These are phyloP conservation scores for Suillia variegata DNA, from an alignment of 2,888 invertebrate genomes.

Conservation along the genomic window DNA sequence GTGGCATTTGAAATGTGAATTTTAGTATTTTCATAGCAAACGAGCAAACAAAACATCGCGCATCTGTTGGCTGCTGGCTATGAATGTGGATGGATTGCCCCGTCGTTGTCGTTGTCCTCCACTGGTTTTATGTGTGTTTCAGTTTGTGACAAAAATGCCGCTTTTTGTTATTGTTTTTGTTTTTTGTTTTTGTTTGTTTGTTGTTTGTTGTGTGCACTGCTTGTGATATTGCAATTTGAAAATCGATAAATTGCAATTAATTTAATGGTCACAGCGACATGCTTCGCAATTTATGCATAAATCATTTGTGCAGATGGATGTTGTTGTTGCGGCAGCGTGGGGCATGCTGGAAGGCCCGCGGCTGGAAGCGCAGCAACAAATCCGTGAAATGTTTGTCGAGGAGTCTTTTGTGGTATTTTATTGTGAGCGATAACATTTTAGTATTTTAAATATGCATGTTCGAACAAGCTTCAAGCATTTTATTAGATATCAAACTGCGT, in stretches of 20 bases:
- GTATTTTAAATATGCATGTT: too few relatives aligned
- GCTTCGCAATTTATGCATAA: conserved; percentile 25
- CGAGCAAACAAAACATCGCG: background rate
- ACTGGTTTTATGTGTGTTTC: too few relatives aligned
- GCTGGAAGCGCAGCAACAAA: too few relatives aligned
- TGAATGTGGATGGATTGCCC: background rate
- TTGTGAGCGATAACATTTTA: too few relatives aligned
- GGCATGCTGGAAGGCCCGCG: background rate
- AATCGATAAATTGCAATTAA: conserved; percentile 62
- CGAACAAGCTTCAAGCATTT: too few relatives aligned
- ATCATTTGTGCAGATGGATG: conserved; percentile 16
- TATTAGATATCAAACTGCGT: too few relatives aligned
- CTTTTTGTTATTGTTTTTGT: too few relatives aligned
- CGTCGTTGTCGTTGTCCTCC: too few relatives aligned
- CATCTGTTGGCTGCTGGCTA: conserved; percentile 2
- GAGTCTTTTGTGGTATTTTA: too few relatives aligned
- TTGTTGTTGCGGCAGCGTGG: background rate
- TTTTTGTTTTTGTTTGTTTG: background rate
- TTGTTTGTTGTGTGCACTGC: background rate
- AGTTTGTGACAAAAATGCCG: too few relatives aligned
- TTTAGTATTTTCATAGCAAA: conserved; percentile 2
- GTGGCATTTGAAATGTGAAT: conserved; percentile 40
- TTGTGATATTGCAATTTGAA: conserved; percentile 55
- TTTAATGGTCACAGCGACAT: conserved; percentile 57
- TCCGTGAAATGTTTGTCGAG: too few relatives aligned